These are phyloP conservation scores for Anser cygnoides DNA, from an alignment of 2,113 vertebrate genomes.

Conservation along the genomic window DNA sequence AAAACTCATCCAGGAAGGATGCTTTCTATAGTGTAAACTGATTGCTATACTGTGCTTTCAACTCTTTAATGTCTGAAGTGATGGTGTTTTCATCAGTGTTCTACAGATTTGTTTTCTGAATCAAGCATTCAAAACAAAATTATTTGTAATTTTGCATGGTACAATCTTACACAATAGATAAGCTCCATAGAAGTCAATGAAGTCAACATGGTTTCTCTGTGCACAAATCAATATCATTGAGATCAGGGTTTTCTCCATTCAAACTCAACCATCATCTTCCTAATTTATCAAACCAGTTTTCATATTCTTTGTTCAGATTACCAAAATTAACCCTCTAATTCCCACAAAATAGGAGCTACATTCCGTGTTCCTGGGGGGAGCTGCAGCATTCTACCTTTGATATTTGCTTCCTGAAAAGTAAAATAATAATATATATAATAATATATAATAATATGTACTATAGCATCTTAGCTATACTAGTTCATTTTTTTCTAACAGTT, in stretches of 20 bases:
- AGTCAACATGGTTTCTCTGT: background rate
- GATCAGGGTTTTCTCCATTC: background rate
- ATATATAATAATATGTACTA: background rate
- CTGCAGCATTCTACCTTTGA: background rate
- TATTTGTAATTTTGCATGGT: background rate
- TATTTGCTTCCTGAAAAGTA: background rate
- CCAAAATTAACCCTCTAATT: background rate
- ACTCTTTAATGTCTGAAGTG: background rate
- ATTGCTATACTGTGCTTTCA: background rate
- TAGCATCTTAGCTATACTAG: background rate
- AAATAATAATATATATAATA: background rate
- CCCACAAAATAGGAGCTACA: background rate
- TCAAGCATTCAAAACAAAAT: background rate
- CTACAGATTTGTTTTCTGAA: background rate
- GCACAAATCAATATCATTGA: background rate
- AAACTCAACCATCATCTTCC: background rate
- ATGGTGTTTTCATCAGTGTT: background rate
- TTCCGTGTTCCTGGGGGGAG: background rate
- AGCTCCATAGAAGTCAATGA: background rate
- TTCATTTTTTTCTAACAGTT: background rate
- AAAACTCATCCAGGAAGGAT: background rate
- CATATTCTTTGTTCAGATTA: background rate
- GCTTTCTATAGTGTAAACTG: background rate
- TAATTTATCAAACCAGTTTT: background rate
- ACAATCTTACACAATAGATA: background rate